Conservation (phyloP, 2,797 vertebrate genomes). For the Crossoptilon crossoptilon region DNA sequence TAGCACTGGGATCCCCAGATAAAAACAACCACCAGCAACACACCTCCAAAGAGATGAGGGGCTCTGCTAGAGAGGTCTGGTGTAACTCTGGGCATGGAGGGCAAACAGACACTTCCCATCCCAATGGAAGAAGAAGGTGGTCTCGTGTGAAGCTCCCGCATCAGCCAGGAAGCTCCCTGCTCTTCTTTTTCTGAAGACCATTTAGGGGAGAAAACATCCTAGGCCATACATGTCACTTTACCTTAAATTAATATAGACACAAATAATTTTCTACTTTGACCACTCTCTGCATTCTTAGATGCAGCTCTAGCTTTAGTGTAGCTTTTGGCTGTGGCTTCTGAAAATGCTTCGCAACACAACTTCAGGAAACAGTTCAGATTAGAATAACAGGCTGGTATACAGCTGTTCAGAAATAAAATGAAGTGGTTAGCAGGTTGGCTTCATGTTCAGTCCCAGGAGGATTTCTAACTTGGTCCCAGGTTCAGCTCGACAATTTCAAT, state of each 20-base stretch:
- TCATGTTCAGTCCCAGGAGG: neutral
- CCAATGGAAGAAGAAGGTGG: neutral
- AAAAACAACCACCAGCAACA: neutral
- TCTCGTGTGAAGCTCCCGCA: rapidly evolving
- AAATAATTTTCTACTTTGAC: neutral
- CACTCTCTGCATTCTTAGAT: neutral
- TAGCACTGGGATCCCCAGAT: neutral
- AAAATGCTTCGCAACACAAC: neutral
- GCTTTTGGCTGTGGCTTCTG: neutral
- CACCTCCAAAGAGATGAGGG: neutral
- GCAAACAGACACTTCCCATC: neutral
- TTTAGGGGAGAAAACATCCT: neutral
- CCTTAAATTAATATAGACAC: neutral
- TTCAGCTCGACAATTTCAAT: neutral
- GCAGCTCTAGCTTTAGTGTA: neutral
- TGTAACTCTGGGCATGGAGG: neutral
- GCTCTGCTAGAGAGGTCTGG: neutral
- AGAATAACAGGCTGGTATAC: neutral
- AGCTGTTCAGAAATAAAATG: neutral
- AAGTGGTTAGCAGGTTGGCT: neutral
- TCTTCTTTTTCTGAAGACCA: neutral
- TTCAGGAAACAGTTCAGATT: neutral
- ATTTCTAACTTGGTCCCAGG: neutral
- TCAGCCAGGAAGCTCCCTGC: neutral
- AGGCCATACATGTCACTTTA: neutral